A percentile compares a stretch with the other conserved stretches of the same genome.
These are phyloP conservation scores for Megathymus violae DNA, from an alignment of 1,140 invertebrate species.

Conservation along the genomic window DNA sequence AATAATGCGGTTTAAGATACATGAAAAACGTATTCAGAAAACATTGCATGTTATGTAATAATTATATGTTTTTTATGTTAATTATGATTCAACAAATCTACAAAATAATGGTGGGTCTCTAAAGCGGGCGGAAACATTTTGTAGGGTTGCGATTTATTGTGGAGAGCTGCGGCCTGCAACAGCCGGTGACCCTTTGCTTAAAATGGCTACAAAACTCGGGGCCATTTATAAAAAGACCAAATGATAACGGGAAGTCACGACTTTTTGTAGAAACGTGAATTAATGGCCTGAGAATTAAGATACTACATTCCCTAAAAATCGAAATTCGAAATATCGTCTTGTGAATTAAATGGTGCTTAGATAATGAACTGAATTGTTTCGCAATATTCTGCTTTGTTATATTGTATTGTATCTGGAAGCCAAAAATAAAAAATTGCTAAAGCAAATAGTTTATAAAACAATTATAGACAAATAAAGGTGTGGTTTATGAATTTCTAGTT, in stretches of 20 bases:
- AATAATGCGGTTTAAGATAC: too few species aligned
- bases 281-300: conserved; percentile 19
- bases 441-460: too few species aligned
- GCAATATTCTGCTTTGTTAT: not conserved
- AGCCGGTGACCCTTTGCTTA: conserved; percentile 72
- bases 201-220: conserved; percentile 80
- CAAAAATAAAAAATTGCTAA: too few species aligned
- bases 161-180: conserved; percentile 53
- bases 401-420: too few species aligned
- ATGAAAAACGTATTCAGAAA: too few species aligned
- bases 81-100: conserved; percentile 45
- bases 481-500: too few species aligned
- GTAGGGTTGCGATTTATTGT: conserved; percentile 81
- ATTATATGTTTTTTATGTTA: conserved; percentile 43
- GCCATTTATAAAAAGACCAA: conserved; percentile 61
- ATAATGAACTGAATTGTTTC: not conserved
- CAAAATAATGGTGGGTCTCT: conserved; percentile 47
- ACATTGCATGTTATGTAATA: conserved; percentile 20
- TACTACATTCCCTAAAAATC: conserved; percentile 8
- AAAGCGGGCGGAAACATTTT: conserved; percentile 68
- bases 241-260: conserved; percentile 53
- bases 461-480: too few species aligned
- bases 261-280: conserved; percentile 36
- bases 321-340: not conserved
- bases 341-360: not conserved